Evolutionary conservation across 2,797 vertebrate genomes (phyloP), one percentile per base, ranked within the genome.

Genomic region (Moxostoma hubbsi): DNA sequence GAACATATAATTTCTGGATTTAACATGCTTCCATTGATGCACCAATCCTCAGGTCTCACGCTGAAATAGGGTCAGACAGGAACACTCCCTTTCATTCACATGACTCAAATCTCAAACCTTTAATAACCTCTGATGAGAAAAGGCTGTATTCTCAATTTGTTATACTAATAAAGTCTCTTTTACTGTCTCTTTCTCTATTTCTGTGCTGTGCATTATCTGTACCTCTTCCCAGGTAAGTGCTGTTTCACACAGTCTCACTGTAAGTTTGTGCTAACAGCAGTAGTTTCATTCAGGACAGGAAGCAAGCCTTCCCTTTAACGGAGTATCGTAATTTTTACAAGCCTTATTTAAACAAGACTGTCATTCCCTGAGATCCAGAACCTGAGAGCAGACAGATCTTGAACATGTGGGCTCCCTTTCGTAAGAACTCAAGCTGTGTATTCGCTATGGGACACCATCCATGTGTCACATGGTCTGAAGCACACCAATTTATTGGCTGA

Each of bases 71-170:
- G 24, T 24, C 24, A 24, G 24, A 24, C 24, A 24, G 24, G 24
- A 24, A 24, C 7, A 24, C 59, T 62, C 8, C 1, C 10, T 61
- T 62, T 62, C 1, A 59, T 62, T 62, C 11, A 18, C 18, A 24
- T 61, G 18, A 10, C 11, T 36, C 24, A 18, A 61, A 15, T 62
- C 10, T 62, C 2, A 11, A 43, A 62, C 24, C 59, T 62, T 62
- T 8, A 59, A 24, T 59, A 24, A 18, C 63, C 66, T 61, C 49
- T 5, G 73, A n/a, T 58, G 70, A 71, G 69, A 61, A 75, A 59
- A 66, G 71, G 79, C 74, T 47, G 55, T 67, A 18, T 66, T 73
- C 64, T 72, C 62, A 67, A 73, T 66, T 76, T 72, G 72, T 80
- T 61, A 43, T 7, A 43, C 59, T 62, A 43, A 12, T 11, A 63